Conservation (phyloP, 2,113 vertebrate genomes). For the Rhizomys pruinosus region DNA sequence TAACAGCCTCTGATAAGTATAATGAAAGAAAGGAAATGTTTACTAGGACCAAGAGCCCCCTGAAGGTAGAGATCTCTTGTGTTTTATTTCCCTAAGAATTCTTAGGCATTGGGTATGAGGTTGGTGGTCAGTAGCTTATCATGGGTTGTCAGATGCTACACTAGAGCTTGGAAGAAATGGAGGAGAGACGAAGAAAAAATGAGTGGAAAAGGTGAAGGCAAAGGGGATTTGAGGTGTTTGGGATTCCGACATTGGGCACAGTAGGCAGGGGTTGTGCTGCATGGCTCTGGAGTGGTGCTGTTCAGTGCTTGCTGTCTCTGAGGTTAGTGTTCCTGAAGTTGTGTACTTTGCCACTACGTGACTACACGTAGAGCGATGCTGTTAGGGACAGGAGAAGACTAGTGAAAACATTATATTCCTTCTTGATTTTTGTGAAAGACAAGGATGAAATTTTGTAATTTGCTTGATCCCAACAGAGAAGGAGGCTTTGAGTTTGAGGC, state of each 20-base stretch:
- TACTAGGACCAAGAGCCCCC: neutral
- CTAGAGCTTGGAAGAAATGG: neutral
- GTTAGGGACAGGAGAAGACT: neutral
- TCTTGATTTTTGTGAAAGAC: neutral
- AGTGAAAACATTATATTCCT: neutral
- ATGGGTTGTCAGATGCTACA: neutral
- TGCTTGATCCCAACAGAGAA: no score
- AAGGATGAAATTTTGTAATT: neutral
- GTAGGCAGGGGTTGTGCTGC: neutral
- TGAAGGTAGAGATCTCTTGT: neutral
- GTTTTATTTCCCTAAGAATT: conserved; percentile 15
- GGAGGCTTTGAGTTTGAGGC: no score
- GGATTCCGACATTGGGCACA: neutral
- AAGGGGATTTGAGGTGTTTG: neutral
- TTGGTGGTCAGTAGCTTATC: neutral
- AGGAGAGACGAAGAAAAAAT: neutral
- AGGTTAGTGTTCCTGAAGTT: neutral
- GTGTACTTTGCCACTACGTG: neutral
- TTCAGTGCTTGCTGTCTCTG: neutral
- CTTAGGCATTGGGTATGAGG: neutral
- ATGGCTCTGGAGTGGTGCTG: accelerated
- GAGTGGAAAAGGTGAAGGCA: neutral
- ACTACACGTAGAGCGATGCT: neutral
- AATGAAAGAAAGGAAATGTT: neutral
- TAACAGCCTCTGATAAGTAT: neutral